phyloP scores from a whole-genome alignment of 1,140 invertebrate species.

The Lasioglossum albipes region DNA sequence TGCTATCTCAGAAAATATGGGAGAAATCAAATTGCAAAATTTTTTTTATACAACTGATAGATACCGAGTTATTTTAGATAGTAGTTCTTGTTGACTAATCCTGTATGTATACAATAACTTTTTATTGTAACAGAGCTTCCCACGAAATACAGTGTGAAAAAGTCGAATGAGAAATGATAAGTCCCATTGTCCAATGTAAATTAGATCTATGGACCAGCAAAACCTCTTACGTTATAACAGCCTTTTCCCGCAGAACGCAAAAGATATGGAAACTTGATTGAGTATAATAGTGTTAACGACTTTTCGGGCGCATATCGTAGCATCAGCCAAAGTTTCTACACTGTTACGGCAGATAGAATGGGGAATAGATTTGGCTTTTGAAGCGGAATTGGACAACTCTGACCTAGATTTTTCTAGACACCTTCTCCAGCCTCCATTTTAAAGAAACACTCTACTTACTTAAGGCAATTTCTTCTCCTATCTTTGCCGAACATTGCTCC shows the following conservation, averaged over 20 bases:
- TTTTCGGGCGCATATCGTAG: not conserved
- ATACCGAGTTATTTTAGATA: no score
- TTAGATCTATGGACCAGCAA: not conserved
- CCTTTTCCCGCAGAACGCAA: not conserved
- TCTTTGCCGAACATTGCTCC: not conserved
- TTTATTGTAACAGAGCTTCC: no score
- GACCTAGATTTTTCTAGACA: not conserved
- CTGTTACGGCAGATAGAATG: not conserved
- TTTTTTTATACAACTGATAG: no score
- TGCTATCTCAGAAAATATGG: no score
- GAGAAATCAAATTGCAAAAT: no score
- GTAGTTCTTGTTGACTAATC: no score
- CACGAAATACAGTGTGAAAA: not conserved
- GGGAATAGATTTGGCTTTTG: not conserved
- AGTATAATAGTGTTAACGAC: not conserved
- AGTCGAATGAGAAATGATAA: not conserved
- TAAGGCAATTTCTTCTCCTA: not conserved
- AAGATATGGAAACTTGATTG: not conserved
- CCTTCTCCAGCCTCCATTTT: not conserved
- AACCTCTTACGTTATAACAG: not conserved
- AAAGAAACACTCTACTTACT: constrained; percentile 4
- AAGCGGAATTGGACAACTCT: not conserved
- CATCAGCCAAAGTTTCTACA: not conserved
- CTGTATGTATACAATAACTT: no score
- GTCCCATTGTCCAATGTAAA: not conserved